Conservation (phyloP, 1,140 invertebrate genomes). For the Oncopodura yosiiana region DNA sequence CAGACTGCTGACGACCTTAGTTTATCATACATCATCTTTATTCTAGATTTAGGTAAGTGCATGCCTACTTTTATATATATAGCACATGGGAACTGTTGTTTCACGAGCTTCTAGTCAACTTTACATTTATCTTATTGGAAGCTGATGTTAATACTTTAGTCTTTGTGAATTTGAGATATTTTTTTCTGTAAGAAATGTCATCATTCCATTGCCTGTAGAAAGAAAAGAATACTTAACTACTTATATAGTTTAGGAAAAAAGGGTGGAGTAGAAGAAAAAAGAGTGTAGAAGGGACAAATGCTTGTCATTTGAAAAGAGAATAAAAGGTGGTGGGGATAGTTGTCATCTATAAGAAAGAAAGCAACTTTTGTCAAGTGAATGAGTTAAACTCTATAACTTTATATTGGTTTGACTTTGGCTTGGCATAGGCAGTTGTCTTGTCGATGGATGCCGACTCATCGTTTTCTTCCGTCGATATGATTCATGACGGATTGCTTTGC, state of each 20-base stretch:
- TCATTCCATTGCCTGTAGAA: conserved; percentile 8
- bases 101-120: too few species aligned
- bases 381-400: too few species aligned
- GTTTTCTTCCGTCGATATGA: conserved; percentile 30
- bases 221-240: too few species aligned
- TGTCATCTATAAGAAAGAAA: too few species aligned
- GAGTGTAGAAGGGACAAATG: background rate
- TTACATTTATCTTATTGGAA: too few species aligned
- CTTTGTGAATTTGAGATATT: too few species aligned
- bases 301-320: conserved; percentile 12
- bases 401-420: background rate
- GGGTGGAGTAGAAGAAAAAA: background rate
- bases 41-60: too few species aligned
- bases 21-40: too few species aligned
- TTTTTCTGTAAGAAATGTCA: conserved; percentile 14
- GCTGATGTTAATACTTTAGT: too few species aligned
- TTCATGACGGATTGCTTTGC: conserved; percentile 31
- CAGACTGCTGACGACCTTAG: background rate
- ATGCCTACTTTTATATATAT: too few species aligned
- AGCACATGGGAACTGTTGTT: too few species aligned
- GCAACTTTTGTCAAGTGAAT: too few species aligned
- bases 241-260: conserved; percentile 1
- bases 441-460: conserved; percentile 23
- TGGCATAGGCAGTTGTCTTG: background rate
- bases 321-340: background rate